phyloP scores from a whole-genome alignment of 23 tunicate species.

The Diplosoma virens region DNA sequence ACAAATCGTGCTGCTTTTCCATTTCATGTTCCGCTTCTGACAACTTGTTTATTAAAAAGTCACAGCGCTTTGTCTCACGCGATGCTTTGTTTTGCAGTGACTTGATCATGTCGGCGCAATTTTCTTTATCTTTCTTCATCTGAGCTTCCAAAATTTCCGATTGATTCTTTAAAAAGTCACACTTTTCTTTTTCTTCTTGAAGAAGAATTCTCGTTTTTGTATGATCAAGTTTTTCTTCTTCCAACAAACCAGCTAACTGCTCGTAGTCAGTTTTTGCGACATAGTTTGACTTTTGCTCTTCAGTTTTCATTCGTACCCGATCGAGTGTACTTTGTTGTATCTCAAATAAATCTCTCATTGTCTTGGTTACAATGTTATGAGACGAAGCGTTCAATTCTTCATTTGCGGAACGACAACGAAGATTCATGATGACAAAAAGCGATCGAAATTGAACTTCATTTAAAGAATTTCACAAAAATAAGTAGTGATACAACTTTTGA shows the following conservation, averaged over 20 bases:
- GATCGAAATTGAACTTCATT: no score
- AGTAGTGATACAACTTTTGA: no score
- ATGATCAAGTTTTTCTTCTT: slow-evolving; percentile 63
- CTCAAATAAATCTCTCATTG: slow-evolving; percentile 61
- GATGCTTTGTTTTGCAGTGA: slow-evolving; percentile 40
- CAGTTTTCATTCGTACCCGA: slow-evolving; percentile 35
- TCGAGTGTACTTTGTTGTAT: slow-evolving; percentile 53
- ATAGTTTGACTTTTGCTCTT: slow-evolving; percentile 57
- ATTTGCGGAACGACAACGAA: no score
- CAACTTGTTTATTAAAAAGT: slow-evolving; percentile 56
- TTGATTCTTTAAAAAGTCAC: slow-evolving; percentile 42
- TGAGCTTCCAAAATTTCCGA: slow-evolving; percentile 59
- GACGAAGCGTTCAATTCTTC: slow-evolving; percentile 6
- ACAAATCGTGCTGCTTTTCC: slow-evolving; percentile 24
- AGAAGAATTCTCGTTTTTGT: slow-evolving; percentile 66
- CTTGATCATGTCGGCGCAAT: slow-evolving; percentile 39
- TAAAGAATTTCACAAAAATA: no score
- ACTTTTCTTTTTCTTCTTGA: slow-evolving; percentile 48
- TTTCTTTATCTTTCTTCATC: slow-evolving; percentile 43
- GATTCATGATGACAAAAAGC: no score
- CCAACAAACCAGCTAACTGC: slow-evolving; percentile 17
- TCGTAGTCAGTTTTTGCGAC: slow-evolving; percentile 50
- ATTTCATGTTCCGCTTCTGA: slow-evolving; percentile 41
- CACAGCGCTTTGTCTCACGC: slow-evolving; percentile 68
- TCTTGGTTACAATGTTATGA: slow-evolving; percentile 51